phyloP scores from a whole-genome alignment of 2,797 vertebrate species.

The Tauraco hartlaubi region DNA sequence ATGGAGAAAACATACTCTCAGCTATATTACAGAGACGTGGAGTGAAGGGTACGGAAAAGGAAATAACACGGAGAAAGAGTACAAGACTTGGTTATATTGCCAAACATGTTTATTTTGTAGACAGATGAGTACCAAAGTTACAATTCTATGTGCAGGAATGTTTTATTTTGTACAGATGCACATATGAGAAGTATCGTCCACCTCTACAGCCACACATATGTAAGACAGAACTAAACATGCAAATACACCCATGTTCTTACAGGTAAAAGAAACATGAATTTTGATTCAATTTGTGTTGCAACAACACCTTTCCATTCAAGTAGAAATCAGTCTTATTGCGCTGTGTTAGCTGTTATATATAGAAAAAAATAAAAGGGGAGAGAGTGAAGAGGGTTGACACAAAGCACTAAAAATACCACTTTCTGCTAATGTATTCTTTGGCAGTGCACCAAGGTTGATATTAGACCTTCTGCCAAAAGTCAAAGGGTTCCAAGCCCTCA shows the following conservation, averaged over 20 bases:
- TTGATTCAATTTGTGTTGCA: neutral
- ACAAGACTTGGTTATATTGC: neutral
- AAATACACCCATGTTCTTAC: neutral
- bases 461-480: conserved; percentile 7
- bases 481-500: neutral
- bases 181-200: neutral
- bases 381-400: neutral
- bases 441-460: neutral
- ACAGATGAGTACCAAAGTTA: neutral
- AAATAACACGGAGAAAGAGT: neutral
- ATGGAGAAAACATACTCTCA: neutral
- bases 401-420: conserved; percentile 13
- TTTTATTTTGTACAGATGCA: neutral
- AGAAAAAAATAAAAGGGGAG: neutral
- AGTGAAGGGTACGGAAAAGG: neutral
- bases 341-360: neutral
- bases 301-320: neutral
- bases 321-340: neutral
- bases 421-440: conserved; percentile 25
- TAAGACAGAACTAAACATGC: neutral
- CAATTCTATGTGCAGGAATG: neutral
- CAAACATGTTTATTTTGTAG: neutral
- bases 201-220: neutral
- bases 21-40: neutral
- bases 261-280: neutral